phyloP scores from a whole-genome alignment of 2,797 vertebrate genomes.

The Betta splendens region DNA sequence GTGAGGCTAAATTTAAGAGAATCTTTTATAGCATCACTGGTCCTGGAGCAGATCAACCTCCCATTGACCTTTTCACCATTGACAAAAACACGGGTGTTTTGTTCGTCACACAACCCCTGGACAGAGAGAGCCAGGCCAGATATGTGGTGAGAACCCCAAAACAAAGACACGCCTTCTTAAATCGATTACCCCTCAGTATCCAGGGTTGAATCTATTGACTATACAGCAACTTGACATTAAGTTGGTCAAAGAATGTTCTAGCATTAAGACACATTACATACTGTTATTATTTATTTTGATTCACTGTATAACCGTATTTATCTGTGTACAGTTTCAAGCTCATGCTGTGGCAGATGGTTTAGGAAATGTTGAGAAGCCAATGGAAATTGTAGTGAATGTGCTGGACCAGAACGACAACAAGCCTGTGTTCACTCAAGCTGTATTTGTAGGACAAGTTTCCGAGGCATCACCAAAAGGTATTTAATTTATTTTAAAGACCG shows the following conservation, averaged over 20 bases:
- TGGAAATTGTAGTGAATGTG: conserved; percentile 84
- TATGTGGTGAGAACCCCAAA: background rate
- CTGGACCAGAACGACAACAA: conserved; percentile 90
- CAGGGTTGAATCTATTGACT: too few species aligned
- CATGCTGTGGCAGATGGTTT: conserved; percentile 71
- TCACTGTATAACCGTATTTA: too few species aligned
- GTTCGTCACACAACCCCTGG: conserved; percentile 78
- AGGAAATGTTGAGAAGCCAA: conserved; percentile 75
- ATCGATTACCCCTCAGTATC: too few species aligned
- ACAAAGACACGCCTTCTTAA: too few species aligned
- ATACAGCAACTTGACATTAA: too few species aligned
- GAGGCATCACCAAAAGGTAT: conserved; percentile 84
- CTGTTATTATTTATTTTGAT: too few species aligned
- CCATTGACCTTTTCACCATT: conserved; percentile 79
- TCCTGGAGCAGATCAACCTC: conserved; percentile 81
- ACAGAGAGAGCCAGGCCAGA: conserved; percentile 46
- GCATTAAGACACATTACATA: too few species aligned
- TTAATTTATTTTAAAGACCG: background rate
- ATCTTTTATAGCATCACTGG: conserved; percentile 87
- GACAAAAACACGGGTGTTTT: conserved; percentile 77
- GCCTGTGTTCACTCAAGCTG: conserved; percentile 79
- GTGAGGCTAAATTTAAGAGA: conserved; percentile 58
- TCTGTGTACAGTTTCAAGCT: conserved; percentile 78
- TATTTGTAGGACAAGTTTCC: conserved; percentile 80
- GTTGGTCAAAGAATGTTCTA: too few species aligned